Base-by-base conservation (phyloP, 2,888 invertebrate genomes). In the Cecidostiba fungosa region DNA sequence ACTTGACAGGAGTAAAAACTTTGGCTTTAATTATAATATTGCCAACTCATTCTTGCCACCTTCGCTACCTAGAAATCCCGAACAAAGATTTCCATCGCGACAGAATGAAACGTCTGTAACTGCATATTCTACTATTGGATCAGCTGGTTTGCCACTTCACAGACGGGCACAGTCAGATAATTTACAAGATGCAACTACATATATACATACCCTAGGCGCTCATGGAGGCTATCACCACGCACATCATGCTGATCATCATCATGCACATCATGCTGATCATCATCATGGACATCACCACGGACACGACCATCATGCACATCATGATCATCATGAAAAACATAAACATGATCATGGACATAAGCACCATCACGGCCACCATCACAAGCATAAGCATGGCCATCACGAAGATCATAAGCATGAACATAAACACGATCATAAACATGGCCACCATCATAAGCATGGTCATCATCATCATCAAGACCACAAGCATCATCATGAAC, bases 401-500 rank as follows among this genome's bases (percentile, higher is more conserved):
- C 80, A 81, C n/a, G 32, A 69, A 4, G 43, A 82, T 29, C 82
- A 85, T n/a, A n/a, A 50, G 3, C 84, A 77, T 50, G 32, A 77
- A 1, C 79, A 79, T 70, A 36, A 79, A 23, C 54, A 79, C 23
- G 82, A 82, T 23, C 69, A 76, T 43, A 82, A 82, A 70, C 79
- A 82, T 23, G 73, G 77, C 1, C 72, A 77, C 29, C 78, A 86
- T 59, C 72, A 80, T 6, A 76, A 86, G 14, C 50, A 77, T 29
- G 77, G 39, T n/a, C 66, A 85, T 19, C 76, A 77, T 1, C 86
- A 86, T 62, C 32, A 50, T 10, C 80, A 86, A 32, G 77, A 86
- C 19, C 80, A 84, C 12, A 62, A 80, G 8, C 80, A 86, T 77
- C 80, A 84, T 70, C 86, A 86, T 50, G 70, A 82, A 0, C 83